Evolutionary conservation across 2,113 vertebrate genomes (phyloP), one percentile per base, ranked within the genome.

Genomic region (Malurus alboscapulatus): DNA sequence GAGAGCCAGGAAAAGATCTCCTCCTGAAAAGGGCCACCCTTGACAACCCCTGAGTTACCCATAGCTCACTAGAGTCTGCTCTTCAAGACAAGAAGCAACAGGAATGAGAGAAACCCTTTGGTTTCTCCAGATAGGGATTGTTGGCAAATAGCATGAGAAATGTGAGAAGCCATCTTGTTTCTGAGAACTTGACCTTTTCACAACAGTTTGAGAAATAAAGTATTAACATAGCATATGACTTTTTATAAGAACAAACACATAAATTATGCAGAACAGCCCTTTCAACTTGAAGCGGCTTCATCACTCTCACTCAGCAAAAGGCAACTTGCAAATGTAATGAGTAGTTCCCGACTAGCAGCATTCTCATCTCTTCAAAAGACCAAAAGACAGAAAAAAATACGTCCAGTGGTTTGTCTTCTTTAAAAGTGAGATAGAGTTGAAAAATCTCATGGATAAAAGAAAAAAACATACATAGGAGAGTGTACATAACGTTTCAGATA

Each of bases 301-400:
- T 34, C 19, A 11, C 72, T 83, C 51, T 91, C 80, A 42, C 63
- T 85, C 88, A 74, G 55, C 9, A 47, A 91, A 68, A 26, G 86
- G 58, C 30, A 76, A 7, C 76, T 88, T 77, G 36, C 78, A 59
- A 30, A 72, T 68, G 17, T 7, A 72, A 61, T 63, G n/a, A 84
- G 66, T 42, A 69, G 75, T 57, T 89, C 93, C 84, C 53, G 78
- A 92, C 48, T 30, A 72, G 66, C 74, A 82, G 63, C 84, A 50
- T 84, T 82, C 81, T 82, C 58, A 36, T 36, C 48, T 71, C 55
- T 75, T 67, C 25, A 73, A 86, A 92, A 77, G 54, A 69, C 44
- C 63, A 72, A 76, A 61, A 77, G 55, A 32, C 10, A 9, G 1
- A 14, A 51, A 59, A 68, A 76, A 78, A 50, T 17, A 48, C 0